phyloP scores from a whole-genome alignment of 2,888 invertebrate genomes.

The Agonopterix alstromeriana region DNA sequence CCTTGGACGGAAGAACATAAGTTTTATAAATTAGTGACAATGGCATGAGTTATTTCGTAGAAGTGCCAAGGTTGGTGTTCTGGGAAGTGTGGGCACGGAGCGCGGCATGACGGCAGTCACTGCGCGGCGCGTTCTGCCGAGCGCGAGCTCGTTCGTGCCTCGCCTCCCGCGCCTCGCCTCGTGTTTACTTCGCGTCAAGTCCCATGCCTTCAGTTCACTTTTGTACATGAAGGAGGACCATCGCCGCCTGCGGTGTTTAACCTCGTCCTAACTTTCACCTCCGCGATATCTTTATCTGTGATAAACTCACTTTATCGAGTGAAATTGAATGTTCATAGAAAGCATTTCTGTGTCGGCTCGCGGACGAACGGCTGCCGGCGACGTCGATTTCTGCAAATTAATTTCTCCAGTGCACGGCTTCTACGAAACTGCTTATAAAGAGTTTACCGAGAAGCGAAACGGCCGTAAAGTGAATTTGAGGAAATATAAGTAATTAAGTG shows the following conservation, averaged over 20 bases:
- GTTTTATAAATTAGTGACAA: conserved; percentile 74
- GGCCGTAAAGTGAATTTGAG: conserved; percentile 72
- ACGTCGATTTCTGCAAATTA: conserved; percentile 68
- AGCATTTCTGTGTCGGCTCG: conserved; percentile 53
- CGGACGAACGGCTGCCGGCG: conserved; percentile 47
- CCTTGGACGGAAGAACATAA: conserved; percentile 59
- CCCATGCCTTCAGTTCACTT: conserved; percentile 43
- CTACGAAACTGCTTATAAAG: conserved; percentile 72
- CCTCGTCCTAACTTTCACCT: conserved; percentile 67
- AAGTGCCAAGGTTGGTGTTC: conserved; percentile 69
- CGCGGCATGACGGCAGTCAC: conserved; percentile 23
- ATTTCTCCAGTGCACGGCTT: conserved; percentile 68
- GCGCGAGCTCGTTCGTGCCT: conserved; percentile 19
- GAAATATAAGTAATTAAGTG: conserved; percentile 69
- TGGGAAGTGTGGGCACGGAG: conserved; percentile 53
- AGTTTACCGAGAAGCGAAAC: conserved; percentile 71
- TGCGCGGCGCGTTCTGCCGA: conserved; percentile 14
- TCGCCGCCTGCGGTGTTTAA: conserved; percentile 28
- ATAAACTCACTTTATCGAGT: conserved; percentile 58
- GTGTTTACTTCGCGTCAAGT: conserved; percentile 16
- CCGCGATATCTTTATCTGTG: conserved; percentile 67
- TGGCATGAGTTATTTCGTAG: conserved; percentile 68
- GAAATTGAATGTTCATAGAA: conserved; percentile 73
- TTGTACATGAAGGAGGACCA: conserved; percentile 44
- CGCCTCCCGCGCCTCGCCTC: conserved; percentile 15